Evolutionary conservation across 2,888 invertebrate species (phyloP).

Genomic region (Synergus umbraculus): DNA sequence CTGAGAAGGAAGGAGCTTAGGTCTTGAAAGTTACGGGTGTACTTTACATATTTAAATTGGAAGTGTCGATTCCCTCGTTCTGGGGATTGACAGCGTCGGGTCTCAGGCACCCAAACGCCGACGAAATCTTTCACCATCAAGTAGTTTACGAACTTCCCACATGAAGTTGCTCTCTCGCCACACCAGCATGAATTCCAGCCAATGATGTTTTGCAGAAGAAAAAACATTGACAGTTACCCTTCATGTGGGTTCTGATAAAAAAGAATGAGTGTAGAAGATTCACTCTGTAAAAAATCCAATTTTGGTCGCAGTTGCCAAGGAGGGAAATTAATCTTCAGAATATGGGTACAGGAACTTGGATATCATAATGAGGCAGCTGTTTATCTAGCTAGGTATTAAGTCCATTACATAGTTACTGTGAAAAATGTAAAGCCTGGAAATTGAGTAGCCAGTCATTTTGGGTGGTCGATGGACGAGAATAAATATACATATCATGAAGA

Average conservation of each 20-base stretch:
- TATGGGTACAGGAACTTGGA: not conserved
- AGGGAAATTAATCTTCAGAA: not conserved
- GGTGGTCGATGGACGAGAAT: too few species aligned
- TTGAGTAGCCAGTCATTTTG: too few species aligned
- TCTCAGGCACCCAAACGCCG: conserved; percentile 40
- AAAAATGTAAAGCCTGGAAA: too few species aligned
- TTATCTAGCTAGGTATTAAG: too few species aligned
- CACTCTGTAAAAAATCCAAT: not conserved
- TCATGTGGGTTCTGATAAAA: conserved; percentile 1
- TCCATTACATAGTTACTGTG: too few species aligned
- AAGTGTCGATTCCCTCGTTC: conserved; percentile 70
- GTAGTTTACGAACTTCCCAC: conserved; percentile 46
- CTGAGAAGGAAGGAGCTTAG: conserved; percentile 43
- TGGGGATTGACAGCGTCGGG: conserved; percentile 61
- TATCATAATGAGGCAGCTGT: too few species aligned
- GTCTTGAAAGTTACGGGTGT: conserved; percentile 61
- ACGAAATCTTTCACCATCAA: conserved; percentile 44
- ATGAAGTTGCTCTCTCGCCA: not conserved
- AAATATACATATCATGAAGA: too few species aligned
- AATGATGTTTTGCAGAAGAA: conserved; percentile 4
- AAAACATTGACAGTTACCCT: conserved; percentile 2
- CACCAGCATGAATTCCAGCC: conserved; percentile 15
- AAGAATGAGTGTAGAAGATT: not conserved
- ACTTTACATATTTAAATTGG: conserved; percentile 73
- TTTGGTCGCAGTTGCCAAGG: not conserved